Evolutionary conservation across 2,888 invertebrate species (phyloP).

Genomic region (Drosophila cognata): DNA sequence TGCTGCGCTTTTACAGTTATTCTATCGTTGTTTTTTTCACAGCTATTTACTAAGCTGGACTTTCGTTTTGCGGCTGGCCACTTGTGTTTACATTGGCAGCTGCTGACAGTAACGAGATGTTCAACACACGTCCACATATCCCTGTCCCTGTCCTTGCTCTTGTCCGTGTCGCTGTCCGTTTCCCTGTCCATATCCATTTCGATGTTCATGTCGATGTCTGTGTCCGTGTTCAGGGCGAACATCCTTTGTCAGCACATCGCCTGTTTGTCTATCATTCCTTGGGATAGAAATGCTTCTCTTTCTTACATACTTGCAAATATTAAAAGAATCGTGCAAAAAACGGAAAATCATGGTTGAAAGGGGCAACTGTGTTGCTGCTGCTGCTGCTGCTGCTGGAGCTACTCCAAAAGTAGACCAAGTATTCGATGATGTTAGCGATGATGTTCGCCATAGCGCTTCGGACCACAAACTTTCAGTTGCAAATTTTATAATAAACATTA

Average conservation of each 20-base stretch:
- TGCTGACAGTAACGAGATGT: slow-evolving; percentile 80
- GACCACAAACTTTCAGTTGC: slow-evolving; percentile 2
- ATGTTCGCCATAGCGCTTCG: slow-evolving; percentile 60
- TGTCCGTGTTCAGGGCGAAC: slow-evolving; percentile 40
- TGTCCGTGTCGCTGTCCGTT: background rate
- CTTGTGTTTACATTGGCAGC: slow-evolving; percentile 80
- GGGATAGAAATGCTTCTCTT: slow-evolving; percentile 38
- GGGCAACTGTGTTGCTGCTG: slow-evolving; percentile 11
- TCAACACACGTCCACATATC: slow-evolving; percentile 72
- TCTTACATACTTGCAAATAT: slow-evolving; percentile 63
- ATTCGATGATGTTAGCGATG: slow-evolving; percentile 70
- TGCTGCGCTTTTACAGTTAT: slow-evolving; percentile 47
- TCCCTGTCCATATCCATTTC: slow-evolving; percentile 18
- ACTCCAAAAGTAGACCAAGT: slow-evolving; percentile 37
- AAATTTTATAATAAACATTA: slow-evolving; percentile 9
- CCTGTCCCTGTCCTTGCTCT: slow-evolving; percentile 14
- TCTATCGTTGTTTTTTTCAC: slow-evolving; percentile 32
- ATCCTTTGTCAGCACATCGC: slow-evolving; percentile 77
- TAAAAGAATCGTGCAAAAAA: slow-evolving; percentile 41
- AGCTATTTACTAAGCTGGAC: slow-evolving; percentile 52
- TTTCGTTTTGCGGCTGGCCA: slow-evolving; percentile 74
- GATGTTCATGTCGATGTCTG: slow-evolving; percentile 32
- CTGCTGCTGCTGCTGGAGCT: slow-evolving; percentile 8
- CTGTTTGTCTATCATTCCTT: slow-evolving; percentile 73
- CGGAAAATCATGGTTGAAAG: slow-evolving; percentile 11